Conservation (phyloP, 2,888 invertebrate genomes). For the Odontocolon sp. region DNA sequence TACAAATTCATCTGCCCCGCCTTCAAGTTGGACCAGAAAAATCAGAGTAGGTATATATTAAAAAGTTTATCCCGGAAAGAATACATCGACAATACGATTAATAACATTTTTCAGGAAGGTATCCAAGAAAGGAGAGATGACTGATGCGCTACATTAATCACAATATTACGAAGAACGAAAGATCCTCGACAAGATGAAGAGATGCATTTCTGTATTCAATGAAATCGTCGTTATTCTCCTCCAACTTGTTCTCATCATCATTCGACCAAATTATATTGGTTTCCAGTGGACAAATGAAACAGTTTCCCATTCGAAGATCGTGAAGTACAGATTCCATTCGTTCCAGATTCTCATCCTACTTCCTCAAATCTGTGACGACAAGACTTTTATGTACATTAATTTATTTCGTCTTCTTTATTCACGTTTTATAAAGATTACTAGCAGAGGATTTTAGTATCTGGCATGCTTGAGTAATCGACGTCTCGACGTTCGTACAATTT, state of each 20-base stretch:
- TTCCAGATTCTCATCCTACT: slow-evolving; percentile 6
- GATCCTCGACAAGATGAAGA: slow-evolving; percentile 11
- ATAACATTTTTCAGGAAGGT: neutral
- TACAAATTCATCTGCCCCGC: no score
- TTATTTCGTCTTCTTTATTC: neutral
- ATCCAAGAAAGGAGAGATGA: neutral
- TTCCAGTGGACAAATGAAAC: neutral
- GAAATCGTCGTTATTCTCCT: slow-evolving; percentile 14
- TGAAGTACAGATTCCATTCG: slow-evolving; percentile 29
- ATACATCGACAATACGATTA: no score
- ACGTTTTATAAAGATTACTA: neutral
- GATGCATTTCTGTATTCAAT: slow-evolving; percentile 14
- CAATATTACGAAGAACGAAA: slow-evolving; percentile 22
- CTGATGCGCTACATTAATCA: slow-evolving; percentile 24
- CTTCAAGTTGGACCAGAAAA: neutral
- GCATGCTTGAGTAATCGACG: neutral
- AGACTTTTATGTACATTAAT: slow-evolving; percentile 7
- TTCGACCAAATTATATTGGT: slow-evolving; percentile 7
- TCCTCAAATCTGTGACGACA: neutral
- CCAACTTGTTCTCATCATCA: slow-evolving; percentile 18
- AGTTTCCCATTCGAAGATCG: slow-evolving; percentile 1
- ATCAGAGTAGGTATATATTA: no score
- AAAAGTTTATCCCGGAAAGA: no score
- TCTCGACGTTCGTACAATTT: neutral
- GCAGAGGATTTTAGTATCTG: no score